These are phyloP conservation scores for Hemiprocne comata DNA, from an alignment of 2,113 vertebrate species.

Conservation along the genomic window DNA sequence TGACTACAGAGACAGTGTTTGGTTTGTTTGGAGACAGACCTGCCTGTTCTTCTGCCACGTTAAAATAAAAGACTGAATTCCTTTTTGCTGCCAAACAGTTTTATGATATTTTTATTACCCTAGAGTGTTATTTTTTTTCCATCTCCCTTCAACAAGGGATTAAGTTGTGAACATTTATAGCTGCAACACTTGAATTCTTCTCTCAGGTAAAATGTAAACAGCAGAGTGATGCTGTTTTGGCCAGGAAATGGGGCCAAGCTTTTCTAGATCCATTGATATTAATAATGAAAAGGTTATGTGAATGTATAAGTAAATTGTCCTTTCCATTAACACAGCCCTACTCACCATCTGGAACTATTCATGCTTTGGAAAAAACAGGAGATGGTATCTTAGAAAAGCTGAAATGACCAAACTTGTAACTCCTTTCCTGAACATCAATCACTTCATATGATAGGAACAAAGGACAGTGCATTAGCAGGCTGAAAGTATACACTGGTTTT, in stretches of 20 bases:
- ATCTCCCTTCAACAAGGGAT: not conserved
- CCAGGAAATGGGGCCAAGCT: not conserved
- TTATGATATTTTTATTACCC: not conserved
- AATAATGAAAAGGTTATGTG: not conserved
- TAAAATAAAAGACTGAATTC: conserved; percentile 14
- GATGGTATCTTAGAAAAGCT: not conserved
- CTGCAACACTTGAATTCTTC: conserved; percentile 10
- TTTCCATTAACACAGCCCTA: not conserved
- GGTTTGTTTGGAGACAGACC: not conserved
- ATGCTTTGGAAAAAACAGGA: not conserved
- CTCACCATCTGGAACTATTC: not conserved
- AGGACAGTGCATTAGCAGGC: not conserved
- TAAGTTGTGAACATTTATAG: not conserved
- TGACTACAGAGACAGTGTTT: not conserved
- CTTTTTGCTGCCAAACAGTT: not conserved
- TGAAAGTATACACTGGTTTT: not conserved
- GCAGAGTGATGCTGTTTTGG: not conserved
- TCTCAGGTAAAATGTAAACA: conserved; percentile 29
- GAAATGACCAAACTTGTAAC: not conserved
- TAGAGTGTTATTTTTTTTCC: not conserved
- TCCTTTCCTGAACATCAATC: not conserved
- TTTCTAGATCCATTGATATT: not conserved
- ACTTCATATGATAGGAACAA: not conserved
- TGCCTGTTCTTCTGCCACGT: not conserved
- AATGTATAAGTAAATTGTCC: not conserved